Conservation (phyloP, 2,113 vertebrate genomes). For the Chlamydotis undulata region DNA sequence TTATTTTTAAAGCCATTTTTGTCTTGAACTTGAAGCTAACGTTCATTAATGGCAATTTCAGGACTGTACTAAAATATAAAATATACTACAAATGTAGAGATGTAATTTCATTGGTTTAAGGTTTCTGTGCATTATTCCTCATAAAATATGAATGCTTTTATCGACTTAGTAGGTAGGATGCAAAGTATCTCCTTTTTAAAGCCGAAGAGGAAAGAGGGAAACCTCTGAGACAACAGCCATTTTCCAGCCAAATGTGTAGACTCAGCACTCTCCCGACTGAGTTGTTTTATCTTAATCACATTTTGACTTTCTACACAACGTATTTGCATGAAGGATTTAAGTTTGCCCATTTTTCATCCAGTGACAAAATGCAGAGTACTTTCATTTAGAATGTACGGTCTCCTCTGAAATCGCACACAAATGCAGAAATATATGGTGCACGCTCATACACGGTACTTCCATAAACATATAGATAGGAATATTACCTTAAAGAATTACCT, state of each 20-base stretch:
- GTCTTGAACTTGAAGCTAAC: constrained; percentile 44
- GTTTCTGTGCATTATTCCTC: constrained; percentile 76
- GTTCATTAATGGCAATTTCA: constrained; percentile 55
- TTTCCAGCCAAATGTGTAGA: constrained; percentile 10
- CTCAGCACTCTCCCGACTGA: not conserved
- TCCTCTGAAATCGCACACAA: not conserved
- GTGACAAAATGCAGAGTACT: constrained; percentile 13
- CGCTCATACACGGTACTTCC: not conserved
- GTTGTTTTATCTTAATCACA: constrained; percentile 49
- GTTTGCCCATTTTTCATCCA: not conserved
- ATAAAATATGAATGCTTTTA: constrained; percentile 78
- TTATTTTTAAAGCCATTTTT: constrained; percentile 36
- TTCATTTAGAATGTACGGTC: not conserved
- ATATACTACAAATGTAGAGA: constrained; percentile 46
- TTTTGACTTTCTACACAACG: constrained; percentile 18
- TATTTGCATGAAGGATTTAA: constrained; percentile 13
- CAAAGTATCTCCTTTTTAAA: constrained; percentile 64
- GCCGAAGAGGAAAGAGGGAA: constrained; percentile 50
- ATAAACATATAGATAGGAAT: not conserved
- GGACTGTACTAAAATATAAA: constrained; percentile 51
- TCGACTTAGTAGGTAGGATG: constrained; percentile 65
- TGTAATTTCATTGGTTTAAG: constrained; percentile 75
- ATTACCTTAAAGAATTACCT: not conserved
- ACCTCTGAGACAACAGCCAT: constrained; percentile 43
- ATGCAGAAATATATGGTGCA: not conserved